Percentiles rank a stretch among this genome's conserved stretches.
These are phyloP conservation scores for Gymnobelideus leadbeateri DNA, from an alignment of 2,113 vertebrate species.

Conservation along the genomic window DNA sequence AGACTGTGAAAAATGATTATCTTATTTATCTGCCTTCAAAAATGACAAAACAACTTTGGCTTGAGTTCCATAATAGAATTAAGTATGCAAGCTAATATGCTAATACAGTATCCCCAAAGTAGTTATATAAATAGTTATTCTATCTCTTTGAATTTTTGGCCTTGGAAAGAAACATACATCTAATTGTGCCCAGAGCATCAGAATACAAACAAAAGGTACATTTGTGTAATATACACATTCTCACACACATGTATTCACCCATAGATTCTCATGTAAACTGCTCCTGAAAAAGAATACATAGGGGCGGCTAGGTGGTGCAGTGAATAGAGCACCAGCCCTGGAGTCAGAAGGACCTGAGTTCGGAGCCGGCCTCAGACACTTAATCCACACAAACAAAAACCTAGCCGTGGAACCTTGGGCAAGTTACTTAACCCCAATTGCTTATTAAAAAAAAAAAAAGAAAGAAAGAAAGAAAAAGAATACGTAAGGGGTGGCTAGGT, in stretches of 20 bases:
- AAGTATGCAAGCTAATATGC: conserved; percentile 35
- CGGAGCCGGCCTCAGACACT: too few species aligned
- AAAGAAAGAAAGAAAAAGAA: too few species aligned
- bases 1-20: conserved; percentile 30
- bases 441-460: too few species aligned
- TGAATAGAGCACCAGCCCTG: too few species aligned
- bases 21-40: conserved; percentile 61
- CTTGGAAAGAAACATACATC: conserved; percentile 48
- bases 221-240: conserved; percentile 3
- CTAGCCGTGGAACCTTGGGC: too few species aligned
- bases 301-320: too few species aligned
- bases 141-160: conserved; percentile 69
- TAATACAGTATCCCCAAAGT: conserved; percentile 28
- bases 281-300: background rate
- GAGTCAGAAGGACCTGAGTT: too few species aligned
- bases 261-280: background rate
- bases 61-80: conserved; percentile 53
- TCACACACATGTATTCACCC: background rate
- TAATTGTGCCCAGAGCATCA: conserved; percentile 27
- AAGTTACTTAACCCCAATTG: too few species aligned
- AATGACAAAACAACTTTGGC: conserved; percentile 59
- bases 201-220: background rate
- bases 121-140: background rate
- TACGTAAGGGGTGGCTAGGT: too few species aligned
- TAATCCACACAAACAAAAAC: too few species aligned